phyloP scores from a whole-genome alignment of 2,888 invertebrate genomes.

The Argyra leucocephala region DNA sequence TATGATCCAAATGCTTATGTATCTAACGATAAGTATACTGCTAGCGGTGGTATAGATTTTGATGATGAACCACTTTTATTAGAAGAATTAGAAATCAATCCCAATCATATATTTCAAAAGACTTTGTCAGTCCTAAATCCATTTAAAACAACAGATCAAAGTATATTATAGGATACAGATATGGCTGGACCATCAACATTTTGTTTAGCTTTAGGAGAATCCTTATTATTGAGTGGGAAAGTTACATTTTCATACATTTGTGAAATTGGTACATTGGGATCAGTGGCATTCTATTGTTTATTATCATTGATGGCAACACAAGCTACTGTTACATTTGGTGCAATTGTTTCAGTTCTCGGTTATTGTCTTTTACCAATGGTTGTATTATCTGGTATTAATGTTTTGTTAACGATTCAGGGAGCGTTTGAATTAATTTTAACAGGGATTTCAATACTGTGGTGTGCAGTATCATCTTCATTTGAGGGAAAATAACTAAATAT shows the following conservation, averaged over 20 bases:
- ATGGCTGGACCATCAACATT: constrained; percentile 71
- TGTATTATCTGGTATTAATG: constrained; percentile 51
- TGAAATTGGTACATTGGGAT: constrained; percentile 65
- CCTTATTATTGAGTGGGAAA: constrained; percentile 51
- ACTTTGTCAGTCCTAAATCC: constrained; percentile 67
- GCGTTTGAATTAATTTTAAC: constrained; percentile 50
- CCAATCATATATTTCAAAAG: constrained; percentile 58
- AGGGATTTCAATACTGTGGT: constrained; percentile 57
- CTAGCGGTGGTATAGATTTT: constrained; percentile 38
- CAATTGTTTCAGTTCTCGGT: constrained; percentile 76
- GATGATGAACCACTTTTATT: constrained; percentile 58
- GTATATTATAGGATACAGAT: constrained; percentile 57
- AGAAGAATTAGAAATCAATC: constrained; percentile 61
- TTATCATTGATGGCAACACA: constrained; percentile 60
- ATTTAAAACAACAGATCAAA: constrained; percentile 48
- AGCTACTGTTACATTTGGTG: constrained; percentile 52
- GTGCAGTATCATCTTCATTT: constrained; percentile 62
- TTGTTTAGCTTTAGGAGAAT: constrained; percentile 60
- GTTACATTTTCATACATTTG: constrained; percentile 69
- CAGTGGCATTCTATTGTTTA: constrained; percentile 61
- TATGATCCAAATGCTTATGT: constrained; percentile 40
- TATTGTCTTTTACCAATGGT: constrained; percentile 80
- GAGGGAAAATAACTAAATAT: too few species aligned
- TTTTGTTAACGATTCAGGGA: constrained; percentile 58
- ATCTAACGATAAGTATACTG: not conserved